Percentiles rank a stretch among this genome's conserved stretches.
These are phyloP conservation scores for Drosophila leonis DNA, from an alignment of 2,888 invertebrate genomes.

Conservation along the genomic window DNA sequence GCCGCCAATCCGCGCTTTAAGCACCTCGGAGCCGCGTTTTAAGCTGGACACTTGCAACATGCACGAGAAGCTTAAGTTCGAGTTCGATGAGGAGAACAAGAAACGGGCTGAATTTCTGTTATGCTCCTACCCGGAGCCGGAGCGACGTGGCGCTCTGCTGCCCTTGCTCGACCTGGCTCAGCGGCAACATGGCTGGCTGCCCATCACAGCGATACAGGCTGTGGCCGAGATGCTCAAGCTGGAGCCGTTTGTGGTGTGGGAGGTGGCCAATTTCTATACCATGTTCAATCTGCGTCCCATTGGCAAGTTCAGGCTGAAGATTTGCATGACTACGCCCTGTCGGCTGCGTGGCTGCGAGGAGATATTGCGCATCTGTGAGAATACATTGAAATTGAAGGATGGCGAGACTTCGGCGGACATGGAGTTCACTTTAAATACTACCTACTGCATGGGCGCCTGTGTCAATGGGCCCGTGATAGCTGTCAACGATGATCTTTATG, in stretches of 20 bases:
- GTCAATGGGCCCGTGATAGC: constrained; percentile 55
- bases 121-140: constrained; percentile 33
- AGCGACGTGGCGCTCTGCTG: constrained; percentile 54
- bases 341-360: constrained; percentile 45
- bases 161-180: constrained; percentile 65
- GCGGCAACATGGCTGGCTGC: constrained; percentile 68
- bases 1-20: constrained; percentile 14
- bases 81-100: constrained; percentile 48
- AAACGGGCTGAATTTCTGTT: constrained; percentile 36
- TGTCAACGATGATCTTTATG: constrained; percentile 64
- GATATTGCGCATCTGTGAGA: constrained; percentile 36
- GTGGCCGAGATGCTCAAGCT: constrained; percentile 54
- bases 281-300: constrained; percentile 56
- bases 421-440: constrained; percentile 54
- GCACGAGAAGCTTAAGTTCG: constrained; percentile 49
- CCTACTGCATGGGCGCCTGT: constrained; percentile 59
- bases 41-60: constrained; percentile 25
- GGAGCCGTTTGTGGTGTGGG: constrained; percentile 48
- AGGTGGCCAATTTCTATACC: constrained; percentile 58
- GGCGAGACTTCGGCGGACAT: constrained; percentile 56
- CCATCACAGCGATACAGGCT: constrained; percentile 54
- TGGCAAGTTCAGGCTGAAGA: constrained; percentile 50
- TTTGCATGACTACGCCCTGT: constrained; percentile 60
- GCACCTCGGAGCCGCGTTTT: constrained; percentile 6
- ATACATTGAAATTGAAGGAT: constrained; percentile 24